Percentiles rank a stretch among this genome's conserved stretches.
phyloP scores from a whole-genome alignment of 2,888 invertebrate genomes.

The Netelia inedita region DNA sequence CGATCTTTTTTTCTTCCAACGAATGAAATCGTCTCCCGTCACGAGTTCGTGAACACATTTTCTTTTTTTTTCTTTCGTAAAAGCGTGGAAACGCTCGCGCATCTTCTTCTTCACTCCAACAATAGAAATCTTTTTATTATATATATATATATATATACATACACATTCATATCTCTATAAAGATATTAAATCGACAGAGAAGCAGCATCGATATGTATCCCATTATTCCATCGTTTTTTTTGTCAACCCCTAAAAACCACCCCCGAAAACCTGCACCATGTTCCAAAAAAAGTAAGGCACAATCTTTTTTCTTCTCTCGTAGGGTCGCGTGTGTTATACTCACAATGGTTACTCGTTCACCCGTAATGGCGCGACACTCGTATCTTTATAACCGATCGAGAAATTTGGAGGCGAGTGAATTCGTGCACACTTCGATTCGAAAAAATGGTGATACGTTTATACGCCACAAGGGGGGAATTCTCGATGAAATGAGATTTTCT shows the following conservation, averaged over 20 bases:
- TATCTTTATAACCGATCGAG: constrained; percentile 65
- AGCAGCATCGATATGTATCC: constrained; percentile 55
- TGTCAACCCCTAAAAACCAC: neutral
- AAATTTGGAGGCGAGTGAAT: constrained; percentile 52
- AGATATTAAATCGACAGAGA: constrained; percentile 53
- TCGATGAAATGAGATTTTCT: constrained; percentile 37
- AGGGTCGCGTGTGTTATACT: constrained; percentile 40
- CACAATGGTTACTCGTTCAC: constrained; percentile 60
- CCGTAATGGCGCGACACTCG: constrained; percentile 37
- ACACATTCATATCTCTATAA: constrained; percentile 24
- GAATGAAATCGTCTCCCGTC: constrained; percentile 69
- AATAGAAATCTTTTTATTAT: constrained; percentile 68
- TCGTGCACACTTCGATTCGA: constrained; percentile 41
- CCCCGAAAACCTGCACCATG: constrained; percentile 20
- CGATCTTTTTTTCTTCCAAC: constrained; percentile 26
- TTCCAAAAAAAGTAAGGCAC: constrained; percentile 5
- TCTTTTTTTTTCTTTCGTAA: constrained; percentile 65
- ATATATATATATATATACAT: constrained; percentile 48
- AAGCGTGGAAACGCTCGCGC: constrained; percentile 71
- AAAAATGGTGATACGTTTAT: constrained; percentile 1
- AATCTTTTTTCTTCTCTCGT: constrained; percentile 7
- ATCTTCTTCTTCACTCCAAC: constrained; percentile 61
- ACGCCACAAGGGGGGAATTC: constrained; percentile 4
- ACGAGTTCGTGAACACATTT: constrained; percentile 57
- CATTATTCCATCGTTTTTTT: constrained; percentile 23